Base-by-base conservation (phyloP, 1,140 invertebrate genomes). In the Antheraea mylitta region DNA sequence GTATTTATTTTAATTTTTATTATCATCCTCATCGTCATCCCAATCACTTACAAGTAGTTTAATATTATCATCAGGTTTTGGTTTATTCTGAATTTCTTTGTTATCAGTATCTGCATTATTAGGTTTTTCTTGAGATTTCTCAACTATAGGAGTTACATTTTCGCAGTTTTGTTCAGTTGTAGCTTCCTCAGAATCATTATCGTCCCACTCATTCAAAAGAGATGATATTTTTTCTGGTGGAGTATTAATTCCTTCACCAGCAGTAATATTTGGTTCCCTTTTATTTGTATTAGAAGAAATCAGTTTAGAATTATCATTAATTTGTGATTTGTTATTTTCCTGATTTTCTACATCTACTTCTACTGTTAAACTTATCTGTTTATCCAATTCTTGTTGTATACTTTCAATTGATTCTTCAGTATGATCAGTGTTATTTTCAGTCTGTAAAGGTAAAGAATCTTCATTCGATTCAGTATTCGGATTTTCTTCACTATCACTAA, bases 201-300 rank as follows among this genome's bases (percentile, higher is more conserved):
- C 92, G 70, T 92, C 91, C 92, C 92, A 93, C 69, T 93, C 92
- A 82, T 89, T 89, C 19, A 93, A 72, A 16, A 93, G 80, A 19
- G 86, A 88, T 36, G 90, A 87, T 66, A 93, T 89, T 78, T 92
- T 92, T 74, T 83, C 83, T 73, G 73, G 78, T 68, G 73, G 70
- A 18, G 36, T 18, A 36, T 37, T 61, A 61, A 22, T 61, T 61
- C 1, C 30, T 61, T 61, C 11, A 53, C 9, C 18, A 11, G 7
- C 0, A 53, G 53, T 65, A 9, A 18, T 9, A 65, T 45, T 63
- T 37, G 13, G 3, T 13, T 37, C 61, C 7, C 11, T 0, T 36
- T 63, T 1, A 13, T n/a, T 53, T 53, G 13, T 53, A 53, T 16
- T 53, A 13, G 45, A n/a, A 2, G 16, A 0, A 53, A 13, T 0